Conservation (phyloP, 2,888 invertebrate species). For the Drosophila colorata region DNA sequence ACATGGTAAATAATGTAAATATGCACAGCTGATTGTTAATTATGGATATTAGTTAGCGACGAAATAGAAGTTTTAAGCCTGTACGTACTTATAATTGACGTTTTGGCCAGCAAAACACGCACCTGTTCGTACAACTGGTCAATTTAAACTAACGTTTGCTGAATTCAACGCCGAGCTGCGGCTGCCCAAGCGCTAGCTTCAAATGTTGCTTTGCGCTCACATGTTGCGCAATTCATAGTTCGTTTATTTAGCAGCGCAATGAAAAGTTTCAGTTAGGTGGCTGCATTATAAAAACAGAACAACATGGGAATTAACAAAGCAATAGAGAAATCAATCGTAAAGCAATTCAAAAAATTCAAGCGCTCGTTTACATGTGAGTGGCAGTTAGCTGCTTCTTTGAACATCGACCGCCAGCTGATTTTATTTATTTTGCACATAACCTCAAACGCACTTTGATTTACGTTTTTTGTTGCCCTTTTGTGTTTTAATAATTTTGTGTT, state of each 20-base stretch:
- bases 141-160: slow-evolving; percentile 49
- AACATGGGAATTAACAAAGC: slow-evolving; percentile 16
- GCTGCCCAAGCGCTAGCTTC: slow-evolving; percentile 24
- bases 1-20: slow-evolving; percentile 44
- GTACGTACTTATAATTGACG: slow-evolving; percentile 6
- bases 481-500: slow-evolving; percentile 35
- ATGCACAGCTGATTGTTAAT: slow-evolving; percentile 70
- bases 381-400: slow-evolving; percentile 21
- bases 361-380: slow-evolving; percentile 41
- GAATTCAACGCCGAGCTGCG: slow-evolving; percentile 2
- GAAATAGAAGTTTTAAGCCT: slow-evolving; percentile 12
- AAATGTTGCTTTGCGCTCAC: not conserved
- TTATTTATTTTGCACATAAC: slow-evolving; percentile 57
- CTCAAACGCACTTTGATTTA: slow-evolving; percentile 46
- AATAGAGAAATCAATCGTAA: slow-evolving; percentile 17
- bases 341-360: slow-evolving; percentile 53
- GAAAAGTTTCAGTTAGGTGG: slow-evolving; percentile 5
- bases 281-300: slow-evolving; percentile 1
- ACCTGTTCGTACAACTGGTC: slow-evolving; percentile 53
- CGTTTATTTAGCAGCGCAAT: slow-evolving; percentile 11
- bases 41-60: slow-evolving; percentile 50
- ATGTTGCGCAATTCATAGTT: slow-evolving; percentile 23
- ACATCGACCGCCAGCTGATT: slow-evolving; percentile 56
- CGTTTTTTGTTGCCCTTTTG: slow-evolving; percentile 33
- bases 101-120: slow-evolving; percentile 45